These are phyloP conservation scores for Chlorops oryzae DNA, from an alignment of 1,140 invertebrate species.

Conservation along the genomic window DNA sequence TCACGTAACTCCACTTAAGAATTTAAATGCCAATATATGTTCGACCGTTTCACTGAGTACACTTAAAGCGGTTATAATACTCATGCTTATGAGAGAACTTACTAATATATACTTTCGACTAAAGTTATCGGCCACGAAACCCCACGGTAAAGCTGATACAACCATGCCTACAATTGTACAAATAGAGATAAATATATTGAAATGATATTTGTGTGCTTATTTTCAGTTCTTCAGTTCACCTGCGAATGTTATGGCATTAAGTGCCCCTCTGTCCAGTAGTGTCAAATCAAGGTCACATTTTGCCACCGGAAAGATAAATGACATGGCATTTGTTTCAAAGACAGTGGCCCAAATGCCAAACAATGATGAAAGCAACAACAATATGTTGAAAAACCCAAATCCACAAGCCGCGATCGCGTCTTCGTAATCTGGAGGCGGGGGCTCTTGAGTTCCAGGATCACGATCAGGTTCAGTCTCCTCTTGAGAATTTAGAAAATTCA, in stretches of 20 bases:
- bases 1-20: constrained; percentile 69
- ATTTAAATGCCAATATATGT: constrained; percentile 65
- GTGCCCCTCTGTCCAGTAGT: constrained; percentile 59
- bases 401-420: constrained; percentile 55
- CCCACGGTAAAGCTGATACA: constrained; percentile 72
- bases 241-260: constrained; percentile 60
- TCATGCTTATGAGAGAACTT: no score
- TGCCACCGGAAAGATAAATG: constrained; percentile 62
- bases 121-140: constrained; percentile 70
- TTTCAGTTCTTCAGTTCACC: constrained; percentile 51
- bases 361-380: constrained; percentile 55
- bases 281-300: constrained; percentile 64
- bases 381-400: constrained; percentile 61
- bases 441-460: no score
- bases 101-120: constrained; percentile 63
- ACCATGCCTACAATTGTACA: constrained; percentile 63
- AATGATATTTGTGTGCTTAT: no score
- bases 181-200: rapidly evolving
- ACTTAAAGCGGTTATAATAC: no score
- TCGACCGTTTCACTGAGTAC: no score
- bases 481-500: no score
- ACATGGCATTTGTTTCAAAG: constrained; percentile 58
- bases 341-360: constrained; percentile 58
- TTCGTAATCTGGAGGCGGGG: no score
- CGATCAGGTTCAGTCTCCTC: no score